Evolutionary conservation across 1,140 invertebrate genomes (phyloP), one percentile per base, ranked within the genome.

Genomic region (Vanessa tameamea): DNA sequence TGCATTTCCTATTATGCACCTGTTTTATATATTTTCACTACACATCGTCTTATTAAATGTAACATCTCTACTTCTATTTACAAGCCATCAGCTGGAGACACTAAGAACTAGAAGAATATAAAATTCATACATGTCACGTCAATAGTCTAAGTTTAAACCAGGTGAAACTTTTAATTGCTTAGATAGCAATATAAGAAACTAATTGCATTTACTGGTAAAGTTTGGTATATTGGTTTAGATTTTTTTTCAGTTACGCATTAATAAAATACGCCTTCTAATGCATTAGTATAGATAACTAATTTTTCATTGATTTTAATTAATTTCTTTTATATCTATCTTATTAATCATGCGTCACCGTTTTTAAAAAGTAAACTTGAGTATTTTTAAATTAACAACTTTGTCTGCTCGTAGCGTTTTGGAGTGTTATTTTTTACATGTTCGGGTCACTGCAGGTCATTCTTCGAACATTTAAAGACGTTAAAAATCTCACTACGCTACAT

Each of bases 1-100:
- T 37, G 66, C 66, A 57, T 74, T 74, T 74, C 59, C 65, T 69
- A 68, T 64, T 69, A 55, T 69, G 53, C 47, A 73, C 47, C 15
- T 31, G 67, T 14, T n/a, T 26, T n/a, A 64, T 72, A 53, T 66
- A 43, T 59, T 1, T 66, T 14, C 47, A 66, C 14, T 65, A 50
- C 23, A 31, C 48, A 47, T 9, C 23, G 9, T 43, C 37, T 43
- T 11, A 43, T 43, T 43, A 43, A 43, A 43, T 43, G 37, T 31
- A 43, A 43, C 37, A 43, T 43, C 9, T 43, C 37, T 43, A 43
- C 9, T 43, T 43, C 6, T 43, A 43, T 43, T 9, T 9, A 43
- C 9, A 43, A 43, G 37, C 37, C 3, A 43, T 9, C 37, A 43
- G 9, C 9, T 43, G 37, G 6, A 43, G 8, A 5, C 7, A 43